Conservation (phyloP, 2,888 invertebrate species). For the Agrochola lychnidis region DNA sequence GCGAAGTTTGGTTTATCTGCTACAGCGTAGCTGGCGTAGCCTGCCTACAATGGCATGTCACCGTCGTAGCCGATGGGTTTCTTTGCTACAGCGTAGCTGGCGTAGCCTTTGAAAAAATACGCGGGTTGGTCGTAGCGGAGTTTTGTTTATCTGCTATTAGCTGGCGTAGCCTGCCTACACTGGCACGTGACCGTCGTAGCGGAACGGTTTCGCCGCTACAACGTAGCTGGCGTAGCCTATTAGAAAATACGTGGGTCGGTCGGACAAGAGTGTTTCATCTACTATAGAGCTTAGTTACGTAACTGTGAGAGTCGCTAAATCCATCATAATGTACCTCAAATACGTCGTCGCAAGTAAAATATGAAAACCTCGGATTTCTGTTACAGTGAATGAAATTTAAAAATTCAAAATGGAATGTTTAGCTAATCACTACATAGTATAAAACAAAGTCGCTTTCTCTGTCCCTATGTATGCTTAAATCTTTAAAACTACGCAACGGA, state of each 20-base stretch:
- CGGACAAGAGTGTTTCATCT: background rate
- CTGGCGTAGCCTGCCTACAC: too few relatives aligned
- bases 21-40: background rate
- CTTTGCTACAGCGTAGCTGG: background rate
- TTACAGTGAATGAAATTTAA: too few relatives aligned
- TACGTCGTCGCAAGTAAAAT: background rate
- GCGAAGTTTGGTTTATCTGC: background rate
- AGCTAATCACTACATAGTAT: too few relatives aligned
- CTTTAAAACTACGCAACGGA: too few relatives aligned
- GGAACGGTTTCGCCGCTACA: background rate
- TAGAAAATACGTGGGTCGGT: background rate
- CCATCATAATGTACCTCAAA: background rate
- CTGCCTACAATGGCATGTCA: background rate
- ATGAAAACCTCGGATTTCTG: too few relatives aligned
- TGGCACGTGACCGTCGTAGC: background rate
- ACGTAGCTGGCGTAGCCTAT: constrained; percentile 7
- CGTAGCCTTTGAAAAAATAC: background rate
- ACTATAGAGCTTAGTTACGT: background rate
- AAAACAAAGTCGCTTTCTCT: too few relatives aligned
- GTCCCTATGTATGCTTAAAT: too few relatives aligned
- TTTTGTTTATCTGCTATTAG: background rate
- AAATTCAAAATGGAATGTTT: too few relatives aligned
- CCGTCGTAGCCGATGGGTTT: background rate
- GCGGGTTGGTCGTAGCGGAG: background rate
- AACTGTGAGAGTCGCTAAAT: background rate